These are phyloP conservation scores for Sepioteuthis lessoniana DNA, from an alignment of 2,888 invertebrate species.

Conservation along the genomic window DNA sequence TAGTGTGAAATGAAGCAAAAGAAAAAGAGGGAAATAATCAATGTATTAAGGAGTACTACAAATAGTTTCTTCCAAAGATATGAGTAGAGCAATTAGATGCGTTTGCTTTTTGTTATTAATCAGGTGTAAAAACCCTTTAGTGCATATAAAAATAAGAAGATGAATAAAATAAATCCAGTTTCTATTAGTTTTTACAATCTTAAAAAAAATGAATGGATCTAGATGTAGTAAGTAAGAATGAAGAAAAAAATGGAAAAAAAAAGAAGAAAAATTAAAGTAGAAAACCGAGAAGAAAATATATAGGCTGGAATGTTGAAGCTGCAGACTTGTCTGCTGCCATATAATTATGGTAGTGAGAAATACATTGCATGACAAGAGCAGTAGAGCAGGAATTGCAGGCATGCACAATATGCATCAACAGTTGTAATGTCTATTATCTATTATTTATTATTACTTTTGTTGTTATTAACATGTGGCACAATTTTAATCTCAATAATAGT, in stretches of 20 bases:
- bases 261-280: not conserved
- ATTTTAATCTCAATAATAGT: not conserved
- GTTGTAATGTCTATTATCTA: not conserved
- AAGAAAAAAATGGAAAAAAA: not conserved
- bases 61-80: not conserved
- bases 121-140: not conserved
- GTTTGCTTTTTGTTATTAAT: not conserved
- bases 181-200: not conserved
- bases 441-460: not conserved
- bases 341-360: not conserved
- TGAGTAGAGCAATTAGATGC: not conserved
- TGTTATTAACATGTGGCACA: not conserved
- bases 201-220: not conserved
- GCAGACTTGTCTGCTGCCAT: conserved; percentile 7
- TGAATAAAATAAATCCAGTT: not conserved
- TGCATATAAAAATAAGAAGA: not conserved
- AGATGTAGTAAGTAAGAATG: too few relatives aligned
- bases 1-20: not conserved
- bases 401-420: conserved; percentile 33
- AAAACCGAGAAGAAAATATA: not conserved
- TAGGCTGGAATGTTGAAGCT: not conserved
- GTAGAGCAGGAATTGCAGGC: not conserved
- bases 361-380: conserved; percentile 13
- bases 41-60: not conserved
- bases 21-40: not conserved